These are phyloP conservation scores for Panurus biarmicus DNA, from an alignment of 2,113 vertebrate genomes.

Conservation along the genomic window DNA sequence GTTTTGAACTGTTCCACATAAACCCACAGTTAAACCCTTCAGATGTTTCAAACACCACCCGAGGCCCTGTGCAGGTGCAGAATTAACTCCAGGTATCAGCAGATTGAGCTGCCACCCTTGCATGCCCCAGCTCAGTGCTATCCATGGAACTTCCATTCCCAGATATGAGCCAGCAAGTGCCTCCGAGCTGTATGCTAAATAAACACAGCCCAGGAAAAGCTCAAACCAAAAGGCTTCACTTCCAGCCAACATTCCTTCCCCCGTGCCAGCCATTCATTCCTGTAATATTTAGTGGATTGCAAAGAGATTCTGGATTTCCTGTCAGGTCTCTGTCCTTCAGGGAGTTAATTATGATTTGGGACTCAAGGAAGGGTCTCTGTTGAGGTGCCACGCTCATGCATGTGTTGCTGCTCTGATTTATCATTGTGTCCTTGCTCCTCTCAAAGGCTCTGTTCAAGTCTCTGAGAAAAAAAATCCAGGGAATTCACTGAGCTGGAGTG, in stretches of 20 bases:
- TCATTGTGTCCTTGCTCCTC: neutral
- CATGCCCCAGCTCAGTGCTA: neutral
- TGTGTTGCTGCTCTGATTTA: neutral
- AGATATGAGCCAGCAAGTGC: conserved; percentile 4
- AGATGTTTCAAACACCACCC: neutral
- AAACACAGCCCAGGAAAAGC: conserved; percentile 39
- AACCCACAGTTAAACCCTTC: neutral
- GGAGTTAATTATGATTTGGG: conserved; percentile 16
- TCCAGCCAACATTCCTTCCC: conserved; percentile 5
- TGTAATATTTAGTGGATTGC: conserved; percentile 16
- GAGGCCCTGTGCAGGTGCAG: conserved; percentile 9
- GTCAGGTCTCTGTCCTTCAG: conserved; percentile 3
- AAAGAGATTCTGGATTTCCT: conserved; percentile 42
- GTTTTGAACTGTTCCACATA: neutral
- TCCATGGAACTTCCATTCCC: neutral
- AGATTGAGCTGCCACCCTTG: neutral
- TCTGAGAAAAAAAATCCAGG: neutral
- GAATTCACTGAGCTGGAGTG: neutral
- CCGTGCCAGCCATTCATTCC: conserved; percentile 34
- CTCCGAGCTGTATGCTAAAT: neutral
- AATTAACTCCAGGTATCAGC: neutral
- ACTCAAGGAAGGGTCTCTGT: neutral
- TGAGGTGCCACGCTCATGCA: neutral
- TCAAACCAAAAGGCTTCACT: neutral
- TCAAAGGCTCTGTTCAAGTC: neutral